A percentile compares a stretch with the other conserved stretches of the same genome.
These are phyloP conservation scores for Hydrocynus forskahlii DNA, from an alignment of 2,797 vertebrate species.

Conservation along the genomic window DNA sequence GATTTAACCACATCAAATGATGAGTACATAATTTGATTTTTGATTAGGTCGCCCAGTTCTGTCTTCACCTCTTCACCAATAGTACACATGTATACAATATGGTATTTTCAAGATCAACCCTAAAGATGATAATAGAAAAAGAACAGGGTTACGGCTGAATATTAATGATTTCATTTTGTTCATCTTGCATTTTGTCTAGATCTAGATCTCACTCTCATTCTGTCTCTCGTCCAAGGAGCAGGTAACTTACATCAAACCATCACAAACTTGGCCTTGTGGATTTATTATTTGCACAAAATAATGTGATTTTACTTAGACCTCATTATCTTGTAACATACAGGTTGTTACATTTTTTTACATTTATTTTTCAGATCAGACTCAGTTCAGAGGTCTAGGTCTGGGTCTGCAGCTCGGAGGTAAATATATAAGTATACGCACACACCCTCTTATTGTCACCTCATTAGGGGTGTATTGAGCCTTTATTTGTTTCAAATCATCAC, in stretches of 20 bases:
- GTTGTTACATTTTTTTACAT: not conserved
- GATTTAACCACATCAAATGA: too few species aligned
- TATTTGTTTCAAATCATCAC: not conserved
- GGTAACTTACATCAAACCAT: conserved; percentile 66
- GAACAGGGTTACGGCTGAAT: too few species aligned
- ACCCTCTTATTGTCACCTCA: too few species aligned
- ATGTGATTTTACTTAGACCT: conserved; percentile 4
- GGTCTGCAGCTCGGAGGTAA: conserved; percentile 61
- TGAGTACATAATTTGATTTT: too few species aligned
- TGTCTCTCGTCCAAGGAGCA: conserved; percentile 82
- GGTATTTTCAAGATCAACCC: too few species aligned
- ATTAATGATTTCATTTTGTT: not conserved
- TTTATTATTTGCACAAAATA: not conserved
- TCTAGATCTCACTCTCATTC: conserved; percentile 83
- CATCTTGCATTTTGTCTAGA: conserved; percentile 65
- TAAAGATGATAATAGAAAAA: too few species aligned
- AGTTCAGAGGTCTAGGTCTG: conserved; percentile 63
- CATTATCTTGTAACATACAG: not conserved
- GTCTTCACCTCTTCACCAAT: too few species aligned
- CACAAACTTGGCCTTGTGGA: not conserved
- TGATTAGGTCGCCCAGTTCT: not conserved
- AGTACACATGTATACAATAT: too few species aligned
- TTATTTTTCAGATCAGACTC: conserved; percentile 58
- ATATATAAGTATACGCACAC: not conserved
- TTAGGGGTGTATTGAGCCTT: not conserved